These are phyloP conservation scores for Mesorhabditis spiculigera DNA, from an alignment of 2,888 invertebrate genomes.

Conservation along the genomic window DNA sequence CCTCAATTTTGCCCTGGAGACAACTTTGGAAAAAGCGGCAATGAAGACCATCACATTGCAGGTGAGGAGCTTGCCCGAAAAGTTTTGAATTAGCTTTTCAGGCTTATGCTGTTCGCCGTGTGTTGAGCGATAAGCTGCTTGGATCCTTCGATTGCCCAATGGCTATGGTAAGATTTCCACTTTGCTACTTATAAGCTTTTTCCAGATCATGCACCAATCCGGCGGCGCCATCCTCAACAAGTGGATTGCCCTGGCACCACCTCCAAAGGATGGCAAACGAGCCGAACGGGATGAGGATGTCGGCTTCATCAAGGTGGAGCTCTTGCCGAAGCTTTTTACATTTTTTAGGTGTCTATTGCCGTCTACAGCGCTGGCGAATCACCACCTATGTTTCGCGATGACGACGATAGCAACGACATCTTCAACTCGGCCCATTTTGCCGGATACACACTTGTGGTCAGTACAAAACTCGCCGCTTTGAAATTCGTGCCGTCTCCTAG, in stretches of 20 bases:
- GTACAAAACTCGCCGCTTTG: not conserved
- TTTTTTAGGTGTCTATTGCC: conserved; percentile 25
- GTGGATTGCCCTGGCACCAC: conserved; percentile 43
- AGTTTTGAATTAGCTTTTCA: conserved; percentile 3
- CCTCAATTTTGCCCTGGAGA: conserved; percentile 18
- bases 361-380: conserved; percentile 36
- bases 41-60: conserved; percentile 26
- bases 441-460: conserved; percentile 36
- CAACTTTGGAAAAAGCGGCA: conserved; percentile 28
- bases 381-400: conserved; percentile 32
- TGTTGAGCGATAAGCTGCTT: conserved; percentile 4
- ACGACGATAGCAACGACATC: conserved; percentile 34
- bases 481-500: conserved; percentile 8
- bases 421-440: conserved; percentile 40
- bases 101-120: conserved; percentile 10
- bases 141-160: conserved; percentile 7
- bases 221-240: conserved; percentile 32
- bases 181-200: conserved; percentile 11
- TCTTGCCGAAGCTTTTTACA: not conserved
- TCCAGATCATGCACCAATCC: conserved; percentile 24
- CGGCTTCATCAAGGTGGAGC: conserved; percentile 41
- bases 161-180: not conserved
- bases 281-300: conserved; percentile 35
- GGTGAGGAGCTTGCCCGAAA: conserved; percentile 13
- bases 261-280: conserved; percentile 28